These are phyloP conservation scores for Leucozona laternaria DNA, from an alignment of 2,888 invertebrate genomes.

Conservation along the genomic window DNA sequence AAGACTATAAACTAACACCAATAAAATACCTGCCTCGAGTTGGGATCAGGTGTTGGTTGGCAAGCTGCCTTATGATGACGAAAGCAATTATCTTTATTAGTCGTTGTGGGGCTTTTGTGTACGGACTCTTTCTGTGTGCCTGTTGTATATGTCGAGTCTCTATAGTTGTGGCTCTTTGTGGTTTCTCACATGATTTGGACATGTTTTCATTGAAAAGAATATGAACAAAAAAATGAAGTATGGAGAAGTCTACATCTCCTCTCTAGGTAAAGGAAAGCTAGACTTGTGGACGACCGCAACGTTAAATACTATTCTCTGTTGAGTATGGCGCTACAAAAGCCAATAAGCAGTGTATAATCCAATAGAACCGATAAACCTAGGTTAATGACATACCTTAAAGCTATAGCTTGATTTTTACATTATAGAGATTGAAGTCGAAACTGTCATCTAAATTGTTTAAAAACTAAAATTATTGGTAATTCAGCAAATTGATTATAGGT, in stretches of 20 bases:
- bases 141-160: conserved; percentile 39
- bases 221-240: not conserved
- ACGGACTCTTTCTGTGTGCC: conserved; percentile 31
- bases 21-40: conserved; percentile 31
- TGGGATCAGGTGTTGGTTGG: conserved; percentile 69
- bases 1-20: conserved; percentile 62
- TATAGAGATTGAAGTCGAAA: not conserved
- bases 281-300: conserved; percentile 11
- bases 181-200: conserved; percentile 52
- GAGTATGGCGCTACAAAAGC: conserved; percentile 15
- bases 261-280: not conserved
- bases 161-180: conserved; percentile 38
- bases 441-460: not conserved
- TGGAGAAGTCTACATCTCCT: conserved; percentile 6
- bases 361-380: conserved; percentile 3
- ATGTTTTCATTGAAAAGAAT: conserved; percentile 32
- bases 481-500: not conserved
- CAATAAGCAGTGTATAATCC: conserved; percentile 8
- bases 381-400: not conserved
- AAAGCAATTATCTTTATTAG: conserved; percentile 75
- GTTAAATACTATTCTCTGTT: not conserved
- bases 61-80: conserved; percentile 72
- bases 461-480: not conserved
- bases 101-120: conserved; percentile 62
- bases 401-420: not conserved